A percentile compares a stretch with the other conserved stretches of the same genome.
phyloP scores from a whole-genome alignment of 2,888 invertebrate genomes.

The Craniophora ligustri region DNA sequence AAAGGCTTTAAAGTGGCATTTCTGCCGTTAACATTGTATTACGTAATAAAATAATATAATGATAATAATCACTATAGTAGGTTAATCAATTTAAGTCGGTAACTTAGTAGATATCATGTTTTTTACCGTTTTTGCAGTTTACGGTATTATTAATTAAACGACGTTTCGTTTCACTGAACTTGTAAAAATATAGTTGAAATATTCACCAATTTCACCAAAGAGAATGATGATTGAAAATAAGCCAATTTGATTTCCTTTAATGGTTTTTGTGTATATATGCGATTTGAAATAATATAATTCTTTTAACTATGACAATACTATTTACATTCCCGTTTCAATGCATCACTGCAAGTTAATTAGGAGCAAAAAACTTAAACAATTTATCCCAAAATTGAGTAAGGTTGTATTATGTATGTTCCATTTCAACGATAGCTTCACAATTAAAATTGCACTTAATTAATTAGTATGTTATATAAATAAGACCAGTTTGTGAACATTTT shows the following conservation, averaged over 20 bases:
- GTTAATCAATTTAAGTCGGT: constrained; percentile 14
- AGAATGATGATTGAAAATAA: neutral
- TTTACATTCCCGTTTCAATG: constrained; percentile 33
- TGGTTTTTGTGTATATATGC: neutral
- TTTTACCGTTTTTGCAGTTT: constrained; percentile 23
- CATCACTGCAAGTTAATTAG: constrained; percentile 8
- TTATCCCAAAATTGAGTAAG: neutral
- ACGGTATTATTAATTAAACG: constrained; percentile 16
- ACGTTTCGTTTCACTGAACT: neutral
- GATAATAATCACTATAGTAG: constrained; percentile 17
- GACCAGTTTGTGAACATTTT: constrained; percentile 6
- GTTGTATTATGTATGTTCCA: constrained; percentile 1
- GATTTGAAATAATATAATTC: neutral
- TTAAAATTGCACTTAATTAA: constrained; percentile 12
- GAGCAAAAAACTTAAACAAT: neutral
- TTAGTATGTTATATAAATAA: constrained; percentile 3
- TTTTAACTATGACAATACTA: constrained; percentile 1
- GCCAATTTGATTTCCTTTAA: constrained; percentile 5
- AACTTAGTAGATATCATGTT: constrained; percentile 13
- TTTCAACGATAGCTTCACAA: neutral
- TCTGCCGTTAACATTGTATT: constrained; percentile 43
- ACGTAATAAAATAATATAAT: constrained; percentile 33
- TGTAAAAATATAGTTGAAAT: neutral
- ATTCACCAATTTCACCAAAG: neutral
- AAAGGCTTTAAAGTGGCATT: constrained; percentile 38